A percentile compares a stretch with the other conserved stretches of the same genome.
These are phyloP conservation scores for Amaurobius ferox DNA, from an alignment of 2,888 invertebrate species.

Conservation along the genomic window DNA sequence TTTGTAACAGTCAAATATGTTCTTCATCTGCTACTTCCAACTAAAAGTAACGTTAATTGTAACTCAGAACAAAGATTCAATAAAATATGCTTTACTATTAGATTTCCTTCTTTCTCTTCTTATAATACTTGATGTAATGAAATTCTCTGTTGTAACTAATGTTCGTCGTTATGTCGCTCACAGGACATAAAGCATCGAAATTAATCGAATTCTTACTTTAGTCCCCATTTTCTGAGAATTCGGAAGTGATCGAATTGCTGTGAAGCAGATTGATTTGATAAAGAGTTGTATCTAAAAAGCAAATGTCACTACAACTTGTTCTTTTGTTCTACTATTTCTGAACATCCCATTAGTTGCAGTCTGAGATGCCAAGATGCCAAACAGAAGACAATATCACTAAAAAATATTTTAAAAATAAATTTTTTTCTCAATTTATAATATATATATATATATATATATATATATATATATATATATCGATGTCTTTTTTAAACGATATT, in stretches of 20 bases:
- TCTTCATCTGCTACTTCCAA: neutral
- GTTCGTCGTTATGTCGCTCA: neutral
- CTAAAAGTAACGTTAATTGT: slow-evolving; percentile 28
- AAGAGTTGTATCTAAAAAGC: neutral
- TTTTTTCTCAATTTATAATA: neutral
- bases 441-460: neutral
- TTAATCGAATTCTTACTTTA: neutral
- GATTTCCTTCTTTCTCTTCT: neutral
- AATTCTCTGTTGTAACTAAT: neutral
- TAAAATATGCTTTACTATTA: slow-evolving; percentile 37
- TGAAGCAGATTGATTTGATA: neutral
- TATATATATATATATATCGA: neutral
- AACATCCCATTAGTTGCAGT: neutral
- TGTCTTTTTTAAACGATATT: too few relatives aligned
- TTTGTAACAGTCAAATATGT: too few relatives aligned
- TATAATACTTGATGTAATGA: slow-evolving; percentile 7
- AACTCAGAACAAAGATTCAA: slow-evolving; percentile 28
- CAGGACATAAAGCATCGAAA: neutral
- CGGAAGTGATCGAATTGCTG: slow-evolving; percentile 10
- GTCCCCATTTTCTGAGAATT: neutral
- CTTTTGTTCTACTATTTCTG: neutral
- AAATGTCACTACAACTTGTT: neutral
- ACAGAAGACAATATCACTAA: neutral
- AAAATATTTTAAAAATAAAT: neutral
- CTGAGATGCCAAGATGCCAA: neutral